Evolutionary conservation across 2,797 vertebrate species (phyloP).

Genomic region (Coccyzus lansbergi): DNA sequence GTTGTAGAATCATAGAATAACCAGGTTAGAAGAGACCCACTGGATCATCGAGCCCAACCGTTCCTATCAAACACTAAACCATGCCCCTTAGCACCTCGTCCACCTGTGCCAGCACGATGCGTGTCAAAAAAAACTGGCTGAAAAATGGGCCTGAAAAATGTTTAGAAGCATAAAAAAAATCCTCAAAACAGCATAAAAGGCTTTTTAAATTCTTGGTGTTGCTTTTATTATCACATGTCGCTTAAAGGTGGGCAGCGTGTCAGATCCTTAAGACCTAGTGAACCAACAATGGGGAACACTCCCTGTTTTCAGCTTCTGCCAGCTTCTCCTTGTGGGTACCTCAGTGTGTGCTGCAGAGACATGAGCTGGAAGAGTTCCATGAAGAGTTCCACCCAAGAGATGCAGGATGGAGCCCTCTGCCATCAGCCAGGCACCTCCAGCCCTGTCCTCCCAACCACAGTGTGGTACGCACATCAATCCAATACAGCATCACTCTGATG

Average conservation of each 20-base stretch:
- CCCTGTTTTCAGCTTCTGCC: not conserved
- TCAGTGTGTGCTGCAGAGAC: no score
- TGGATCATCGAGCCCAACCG: no score
- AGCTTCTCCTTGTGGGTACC: not conserved
- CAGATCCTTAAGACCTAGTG: rapidly evolving
- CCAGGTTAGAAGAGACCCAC: no score
- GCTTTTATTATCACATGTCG: not conserved
- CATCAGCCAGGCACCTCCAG: not conserved
- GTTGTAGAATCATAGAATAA: no score
- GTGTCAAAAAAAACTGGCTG: not conserved
- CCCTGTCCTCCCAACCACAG: not conserved
- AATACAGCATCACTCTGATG: not conserved
- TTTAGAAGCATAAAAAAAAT: not conserved
- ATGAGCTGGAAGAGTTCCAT: not conserved
- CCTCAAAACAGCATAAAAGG: not conserved
- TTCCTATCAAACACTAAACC: no score
- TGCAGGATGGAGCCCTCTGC: not conserved
- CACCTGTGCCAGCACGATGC: rapidly evolving
- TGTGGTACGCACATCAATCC: not conserved
- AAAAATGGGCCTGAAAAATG: not conserved
- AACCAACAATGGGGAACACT: not conserved
- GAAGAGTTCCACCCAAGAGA: rapidly evolving
- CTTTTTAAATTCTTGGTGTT: not conserved
- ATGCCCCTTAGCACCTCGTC: no score
- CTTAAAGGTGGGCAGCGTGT: not conserved